Evolutionary conservation across 2,888 invertebrate species (phyloP), one percentile per base, ranked within the genome.

Genomic region (Drosophila meridionalis): DNA sequence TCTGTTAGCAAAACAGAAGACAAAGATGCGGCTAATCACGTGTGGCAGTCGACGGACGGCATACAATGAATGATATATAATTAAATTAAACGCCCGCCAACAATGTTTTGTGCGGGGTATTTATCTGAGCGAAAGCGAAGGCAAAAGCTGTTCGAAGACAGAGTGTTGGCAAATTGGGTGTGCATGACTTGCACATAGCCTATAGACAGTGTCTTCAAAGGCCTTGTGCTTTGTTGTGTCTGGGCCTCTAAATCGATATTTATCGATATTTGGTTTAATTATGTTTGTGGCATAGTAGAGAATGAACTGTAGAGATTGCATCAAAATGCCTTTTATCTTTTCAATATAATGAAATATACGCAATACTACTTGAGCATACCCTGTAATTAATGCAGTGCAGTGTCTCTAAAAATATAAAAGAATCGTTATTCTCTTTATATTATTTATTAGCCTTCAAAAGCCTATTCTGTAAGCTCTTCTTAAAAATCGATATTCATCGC

Each of bases 11-110:
- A 76, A 74, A 70, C 73, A 69, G 53, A 73, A 82, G 55, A 72
- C 87, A 82, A 86, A 75, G 77, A 67, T 67, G 62, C 63, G 63
- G 85, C 83, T 85, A 87, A 84, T 88, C 83, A 84, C 83, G 88
- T 85, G 86, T 68, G 83, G 69, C 77, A 71, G 70, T 62, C 76
- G 66, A 43, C 57, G 66, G 64, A 43, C 57, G 68, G 70, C 66
- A 72, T 56, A 67, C 70, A 69, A 86, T 81, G 70, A 56, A 73
- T 69, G 66, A 68, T 65, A 66, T 47, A 72, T 87, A 76, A 81
- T 83, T 83, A 74, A 83, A 87, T 81, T 78, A 81, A 70, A 64
- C 66, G 66, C 76, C 76, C 68, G 69, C 56, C 74, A 63, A 55
- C 53, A 30, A 34, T 34, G 52, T 57, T 50, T n/a, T 20, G n/a